phyloP scores from a whole-genome alignment of 2,113 vertebrate species.

The Ardeotis arabs region DNA sequence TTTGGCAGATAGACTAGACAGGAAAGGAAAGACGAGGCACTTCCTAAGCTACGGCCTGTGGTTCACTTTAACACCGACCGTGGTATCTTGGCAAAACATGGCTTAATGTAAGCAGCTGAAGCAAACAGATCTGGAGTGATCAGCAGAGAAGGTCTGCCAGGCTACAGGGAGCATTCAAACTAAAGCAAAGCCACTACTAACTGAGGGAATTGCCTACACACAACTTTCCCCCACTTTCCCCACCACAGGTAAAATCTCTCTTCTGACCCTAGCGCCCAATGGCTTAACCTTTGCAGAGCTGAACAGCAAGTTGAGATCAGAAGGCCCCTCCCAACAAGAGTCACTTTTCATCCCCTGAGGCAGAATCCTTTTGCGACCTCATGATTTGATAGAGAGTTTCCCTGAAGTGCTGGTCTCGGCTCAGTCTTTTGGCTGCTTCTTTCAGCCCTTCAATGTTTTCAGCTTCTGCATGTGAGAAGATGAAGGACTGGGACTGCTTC shows the following conservation, averaged over 20 bases:
- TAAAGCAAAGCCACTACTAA: conserved; percentile 24
- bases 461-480: conserved; percentile 74
- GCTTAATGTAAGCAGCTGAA: not conserved
- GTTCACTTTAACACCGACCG: not conserved
- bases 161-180: not conserved
- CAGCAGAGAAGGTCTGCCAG: not conserved
- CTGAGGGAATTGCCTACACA: not conserved
- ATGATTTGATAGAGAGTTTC: conserved; percentile 89
- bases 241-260: not conserved
- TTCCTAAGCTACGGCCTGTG: not conserved
- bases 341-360: conserved; percentile 73
- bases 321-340: not conserved
- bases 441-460: conserved; percentile 86
- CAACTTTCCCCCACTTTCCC: not conserved
- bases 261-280: not conserved
- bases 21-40: not conserved
- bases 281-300: not conserved
- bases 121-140: not conserved
- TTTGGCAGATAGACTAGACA: not conserved
- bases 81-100: not conserved
- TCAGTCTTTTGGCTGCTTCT: conserved; percentile 86
- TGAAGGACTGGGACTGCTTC: conserved; percentile 92
- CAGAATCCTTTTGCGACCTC: conserved; percentile 72
- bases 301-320: not conserved
- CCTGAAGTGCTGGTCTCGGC: conserved; percentile 87